Conservation (phyloP, 2,797 vertebrate genomes). For the Centropyge bicolor region DNA sequence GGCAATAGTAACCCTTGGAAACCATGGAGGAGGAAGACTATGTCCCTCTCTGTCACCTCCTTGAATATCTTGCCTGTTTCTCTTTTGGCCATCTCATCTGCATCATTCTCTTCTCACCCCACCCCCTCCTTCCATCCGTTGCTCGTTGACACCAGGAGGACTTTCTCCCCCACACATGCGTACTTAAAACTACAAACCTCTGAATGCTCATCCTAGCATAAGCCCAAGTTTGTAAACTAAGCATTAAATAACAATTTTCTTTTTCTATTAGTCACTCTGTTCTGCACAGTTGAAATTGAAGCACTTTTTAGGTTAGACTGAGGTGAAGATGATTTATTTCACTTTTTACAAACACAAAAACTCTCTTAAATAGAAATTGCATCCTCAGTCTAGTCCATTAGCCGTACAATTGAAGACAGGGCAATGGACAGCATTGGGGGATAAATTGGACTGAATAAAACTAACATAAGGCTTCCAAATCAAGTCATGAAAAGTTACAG, state of each 20-base stretch:
- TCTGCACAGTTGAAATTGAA: too few species aligned
- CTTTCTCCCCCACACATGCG: background rate
- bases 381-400: background rate
- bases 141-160: background rate
- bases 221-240: background rate
- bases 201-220: background rate
- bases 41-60: slow-evolving; percentile 47
- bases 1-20: slow-evolving; percentile 71
- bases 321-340: background rate
- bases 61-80: slow-evolving; percentile 23
- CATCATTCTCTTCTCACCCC: slow-evolving; percentile 2
- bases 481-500: background rate
- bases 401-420: background rate
- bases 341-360: background rate
- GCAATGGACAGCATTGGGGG: background rate
- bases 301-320: background rate
- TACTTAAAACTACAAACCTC: slow-evolving; percentile 1
- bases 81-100: slow-evolving; percentile 35
- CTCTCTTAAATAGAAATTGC: background rate
- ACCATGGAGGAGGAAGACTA: slow-evolving; percentile 57
- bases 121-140: background rate
- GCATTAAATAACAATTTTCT: background rate
- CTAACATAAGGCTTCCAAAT: background rate
- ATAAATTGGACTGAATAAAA: background rate
- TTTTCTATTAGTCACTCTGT: background rate